phyloP scores from a whole-genome alignment of 2,888 invertebrate genomes.

The Eupithecia dodoneata region DNA sequence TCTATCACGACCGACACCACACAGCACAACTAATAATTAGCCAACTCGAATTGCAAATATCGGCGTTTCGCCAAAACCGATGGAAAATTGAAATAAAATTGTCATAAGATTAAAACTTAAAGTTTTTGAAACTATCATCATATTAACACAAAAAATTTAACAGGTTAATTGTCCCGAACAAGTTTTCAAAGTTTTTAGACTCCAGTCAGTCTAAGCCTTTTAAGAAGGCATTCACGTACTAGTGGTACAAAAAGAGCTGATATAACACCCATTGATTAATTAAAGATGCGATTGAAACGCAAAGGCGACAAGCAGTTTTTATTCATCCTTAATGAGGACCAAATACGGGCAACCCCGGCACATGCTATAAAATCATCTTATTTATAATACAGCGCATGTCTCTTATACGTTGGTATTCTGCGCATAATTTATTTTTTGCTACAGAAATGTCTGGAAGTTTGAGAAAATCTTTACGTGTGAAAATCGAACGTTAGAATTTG shows the following conservation, averaged over 20 bases:
- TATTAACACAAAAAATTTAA: no score
- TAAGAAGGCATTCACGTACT: slow-evolving; percentile 54
- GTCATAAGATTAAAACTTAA: no score
- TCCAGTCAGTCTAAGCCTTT: slow-evolving; percentile 44
- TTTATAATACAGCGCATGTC: slow-evolving; percentile 18
- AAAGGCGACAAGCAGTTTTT: slow-evolving; percentile 66
- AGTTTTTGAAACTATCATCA: no score
- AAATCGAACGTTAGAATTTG: neutral
- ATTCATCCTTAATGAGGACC: slow-evolving; percentile 74
- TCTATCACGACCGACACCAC: no score
- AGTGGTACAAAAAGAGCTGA: slow-evolving; percentile 38
- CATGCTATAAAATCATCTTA: slow-evolving; percentile 42
- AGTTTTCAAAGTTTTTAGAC: neutral
- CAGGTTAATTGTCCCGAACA: neutral
- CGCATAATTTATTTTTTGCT: slow-evolving; percentile 11
- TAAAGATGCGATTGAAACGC: slow-evolving; percentile 73
- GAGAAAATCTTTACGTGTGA: neutral
- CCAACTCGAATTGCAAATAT: neutral
- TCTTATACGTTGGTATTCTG: slow-evolving; percentile 4
- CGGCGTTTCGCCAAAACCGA: neutral
- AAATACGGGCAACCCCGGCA: slow-evolving; percentile 72
- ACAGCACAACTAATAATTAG: neutral
- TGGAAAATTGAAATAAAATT: neutral
- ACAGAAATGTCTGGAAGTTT: neutral
- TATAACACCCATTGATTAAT: slow-evolving; percentile 61